phyloP scores from a whole-genome alignment of 2,113 vertebrate species.

The Tragelaphus scriptus region DNA sequence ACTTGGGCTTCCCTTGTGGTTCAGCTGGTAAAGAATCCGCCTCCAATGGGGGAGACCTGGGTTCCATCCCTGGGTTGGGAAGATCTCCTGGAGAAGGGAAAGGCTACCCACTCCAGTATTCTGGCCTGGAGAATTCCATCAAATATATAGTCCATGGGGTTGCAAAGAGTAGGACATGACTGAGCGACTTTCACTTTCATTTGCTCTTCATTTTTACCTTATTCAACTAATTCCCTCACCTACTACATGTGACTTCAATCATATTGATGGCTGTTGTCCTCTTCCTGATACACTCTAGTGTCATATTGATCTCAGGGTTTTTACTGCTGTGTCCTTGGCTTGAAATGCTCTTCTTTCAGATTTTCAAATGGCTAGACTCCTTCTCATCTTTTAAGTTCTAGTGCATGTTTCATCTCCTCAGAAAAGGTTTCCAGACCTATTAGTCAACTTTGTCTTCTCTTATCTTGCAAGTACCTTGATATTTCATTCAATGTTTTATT shows the following conservation, averaged over 20 bases:
- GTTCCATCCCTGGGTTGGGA: neutral
- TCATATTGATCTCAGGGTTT: neutral
- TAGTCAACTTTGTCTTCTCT: neutral
- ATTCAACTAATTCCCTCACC: neutral
- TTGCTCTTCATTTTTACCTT: neutral
- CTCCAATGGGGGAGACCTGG: neutral
- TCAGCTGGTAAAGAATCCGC: neutral
- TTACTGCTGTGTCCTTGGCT: neutral
- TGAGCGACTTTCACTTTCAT: neutral
- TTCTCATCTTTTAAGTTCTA: neutral
- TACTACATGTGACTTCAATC: neutral
- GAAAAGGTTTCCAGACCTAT: neutral
- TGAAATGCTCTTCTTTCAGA: neutral
- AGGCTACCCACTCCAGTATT: neutral
- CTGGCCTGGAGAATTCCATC: neutral
- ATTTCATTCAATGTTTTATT: neutral
- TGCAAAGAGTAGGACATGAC: neutral
- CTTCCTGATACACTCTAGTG: neutral
- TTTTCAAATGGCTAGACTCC: neutral
- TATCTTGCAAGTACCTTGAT: neutral
- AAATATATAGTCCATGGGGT: neutral
- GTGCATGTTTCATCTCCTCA: neutral
- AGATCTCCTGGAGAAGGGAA: neutral
- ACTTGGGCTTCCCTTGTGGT: neutral
- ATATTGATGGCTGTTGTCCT: neutral